Percentiles rank a stretch among this genome's conserved stretches.
phyloP scores from a whole-genome alignment of 64 coral and sea anemone species.

The Montipora foliosa region DNA sequence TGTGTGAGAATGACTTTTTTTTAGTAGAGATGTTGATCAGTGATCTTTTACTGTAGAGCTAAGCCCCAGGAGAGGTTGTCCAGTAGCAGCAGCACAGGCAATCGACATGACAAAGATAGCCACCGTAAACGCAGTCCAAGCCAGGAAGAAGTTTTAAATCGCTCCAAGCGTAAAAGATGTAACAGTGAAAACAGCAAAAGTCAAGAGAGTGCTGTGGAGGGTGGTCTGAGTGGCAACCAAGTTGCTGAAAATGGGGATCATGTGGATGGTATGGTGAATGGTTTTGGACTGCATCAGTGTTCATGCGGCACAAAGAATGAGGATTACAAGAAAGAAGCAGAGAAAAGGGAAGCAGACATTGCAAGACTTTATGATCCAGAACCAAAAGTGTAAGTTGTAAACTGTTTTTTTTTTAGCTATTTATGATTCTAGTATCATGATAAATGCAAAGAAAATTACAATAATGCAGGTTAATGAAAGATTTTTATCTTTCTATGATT shows the following conservation, averaged over 20 bases:
- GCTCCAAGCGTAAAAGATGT: slow-evolving; percentile 63
- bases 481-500: too few species aligned
- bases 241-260: slow-evolving; percentile 44
- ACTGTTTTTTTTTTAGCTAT: not conserved
- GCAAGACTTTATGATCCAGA: slow-evolving; percentile 71
- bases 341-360: slow-evolving; percentile 45
- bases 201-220: not conserved
- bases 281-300: not conserved
- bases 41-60: slow-evolving; percentile 15
- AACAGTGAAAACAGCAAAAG: slow-evolving; percentile 57
- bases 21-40: not conserved
- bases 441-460: too few species aligned
- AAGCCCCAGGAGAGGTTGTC: slow-evolving; percentile 45
- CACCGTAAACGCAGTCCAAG: slow-evolving; percentile 83
- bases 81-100: slow-evolving; percentile 64
- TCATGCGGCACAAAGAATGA: slow-evolving; percentile 32
- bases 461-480: too few species aligned
- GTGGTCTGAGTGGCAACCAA: not conserved
- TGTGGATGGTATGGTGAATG: slow-evolving; percentile 11
- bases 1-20: too few species aligned
- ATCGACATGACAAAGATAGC: slow-evolving; percentile 54
- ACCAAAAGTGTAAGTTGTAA: slow-evolving; percentile 80
- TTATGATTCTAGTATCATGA: too few species aligned
- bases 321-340: slow-evolving; percentile 29
- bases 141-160: slow-evolving; percentile 64